Evolutionary conservation across 1,140 invertebrate species (phyloP).

Genomic region (Asbolus verrucosus): DNA sequence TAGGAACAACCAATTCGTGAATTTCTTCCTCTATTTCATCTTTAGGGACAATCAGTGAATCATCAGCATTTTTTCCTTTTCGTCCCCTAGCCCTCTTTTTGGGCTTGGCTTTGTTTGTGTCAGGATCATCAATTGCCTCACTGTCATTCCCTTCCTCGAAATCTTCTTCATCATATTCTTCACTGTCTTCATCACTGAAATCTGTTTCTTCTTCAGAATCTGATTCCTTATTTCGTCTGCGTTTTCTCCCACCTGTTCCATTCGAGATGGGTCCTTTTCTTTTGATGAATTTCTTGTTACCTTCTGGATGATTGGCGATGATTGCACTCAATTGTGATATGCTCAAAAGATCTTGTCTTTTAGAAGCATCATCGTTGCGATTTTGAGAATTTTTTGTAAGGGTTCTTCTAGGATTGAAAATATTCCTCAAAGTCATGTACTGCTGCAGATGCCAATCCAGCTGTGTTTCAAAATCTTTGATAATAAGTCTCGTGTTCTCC

Average conservation of each 20-base stretch:
- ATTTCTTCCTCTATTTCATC: constrained; percentile 15
- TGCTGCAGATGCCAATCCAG: constrained; percentile 17
- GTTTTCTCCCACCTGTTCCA: not conserved
- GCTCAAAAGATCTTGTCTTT: constrained; percentile 6
- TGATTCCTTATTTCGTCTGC: not conserved
- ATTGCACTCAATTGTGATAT: constrained; percentile 6
- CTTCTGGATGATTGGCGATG: constrained; percentile 19
- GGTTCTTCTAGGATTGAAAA: too few relatives aligned
- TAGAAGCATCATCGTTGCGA: not conserved
- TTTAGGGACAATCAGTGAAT: not conserved
- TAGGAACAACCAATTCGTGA: constrained; percentile 1
- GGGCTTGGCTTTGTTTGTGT: not conserved
- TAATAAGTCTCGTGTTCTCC: constrained; percentile 15
- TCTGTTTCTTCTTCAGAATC: constrained; percentile 1
- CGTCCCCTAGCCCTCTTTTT: not conserved
- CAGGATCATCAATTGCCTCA: not conserved
- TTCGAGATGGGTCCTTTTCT: not conserved
- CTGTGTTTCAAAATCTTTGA: constrained; percentile 23
- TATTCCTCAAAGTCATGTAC: constrained; percentile 3
- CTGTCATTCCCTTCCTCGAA: not conserved
- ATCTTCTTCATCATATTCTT: not conserved
- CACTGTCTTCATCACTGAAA: constrained; percentile 3
- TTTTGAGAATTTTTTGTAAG: not conserved
- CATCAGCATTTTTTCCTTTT: not conserved
- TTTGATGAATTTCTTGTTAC: constrained; percentile 27